These are phyloP conservation scores for Montifringilla adamsi DNA, from an alignment of 2,113 vertebrate species.

Conservation along the genomic window DNA sequence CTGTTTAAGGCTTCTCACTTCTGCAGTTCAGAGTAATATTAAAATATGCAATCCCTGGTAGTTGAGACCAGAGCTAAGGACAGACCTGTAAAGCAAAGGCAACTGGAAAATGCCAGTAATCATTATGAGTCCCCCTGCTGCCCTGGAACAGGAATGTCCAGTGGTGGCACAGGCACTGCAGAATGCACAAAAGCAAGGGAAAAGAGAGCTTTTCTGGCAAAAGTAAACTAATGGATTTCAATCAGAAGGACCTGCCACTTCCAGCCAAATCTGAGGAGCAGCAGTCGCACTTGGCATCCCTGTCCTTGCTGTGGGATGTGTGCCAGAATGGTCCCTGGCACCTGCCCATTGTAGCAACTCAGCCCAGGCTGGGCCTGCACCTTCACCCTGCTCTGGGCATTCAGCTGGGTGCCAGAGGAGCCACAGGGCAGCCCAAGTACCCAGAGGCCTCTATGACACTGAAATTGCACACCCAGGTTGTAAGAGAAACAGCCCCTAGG, in stretches of 20 bases:
- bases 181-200: background rate
- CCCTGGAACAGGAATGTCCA: background rate
- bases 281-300: background rate
- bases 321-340: background rate
- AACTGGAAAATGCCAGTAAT: background rate
- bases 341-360: background rate
- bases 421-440: background rate
- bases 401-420: background rate
- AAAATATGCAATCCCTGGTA: background rate
- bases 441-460: rapidly evolving
- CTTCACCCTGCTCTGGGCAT: background rate
- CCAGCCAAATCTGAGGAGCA: background rate
- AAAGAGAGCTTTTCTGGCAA: background rate
- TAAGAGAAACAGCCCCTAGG: background rate
- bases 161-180: background rate
- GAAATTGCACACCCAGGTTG: rapidly evolving
- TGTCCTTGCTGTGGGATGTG: background rate
- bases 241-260: background rate
- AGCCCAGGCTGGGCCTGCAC: background rate
- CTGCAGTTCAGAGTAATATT: background rate
- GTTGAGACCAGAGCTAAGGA: background rate
- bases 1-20: background rate
- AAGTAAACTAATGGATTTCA: background rate
- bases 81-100: background rate
- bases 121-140: background rate